Conservation (phyloP, 1,140 invertebrate genomes). For the Anoplophora glabripennis region DNA sequence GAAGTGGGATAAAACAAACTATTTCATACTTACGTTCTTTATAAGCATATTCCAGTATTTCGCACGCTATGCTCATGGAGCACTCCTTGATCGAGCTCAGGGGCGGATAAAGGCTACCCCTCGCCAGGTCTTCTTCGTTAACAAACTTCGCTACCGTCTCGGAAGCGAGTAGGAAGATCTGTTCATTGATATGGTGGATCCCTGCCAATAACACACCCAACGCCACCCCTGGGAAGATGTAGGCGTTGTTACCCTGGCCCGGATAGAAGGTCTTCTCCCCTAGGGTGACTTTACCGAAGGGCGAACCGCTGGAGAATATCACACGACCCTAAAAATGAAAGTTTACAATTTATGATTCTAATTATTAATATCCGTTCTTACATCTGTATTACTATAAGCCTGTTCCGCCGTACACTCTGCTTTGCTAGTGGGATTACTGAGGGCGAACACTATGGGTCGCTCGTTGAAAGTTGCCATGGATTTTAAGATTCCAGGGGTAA, state of each 20-base stretch:
- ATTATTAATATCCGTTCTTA: too few species aligned
- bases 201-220: constrained; percentile 84
- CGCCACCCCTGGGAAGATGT: constrained; percentile 93
- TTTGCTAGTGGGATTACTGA: constrained; percentile 94
- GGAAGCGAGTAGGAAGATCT: constrained; percentile 87
- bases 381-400: constrained; percentile 83
- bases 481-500: constrained; percentile 80
- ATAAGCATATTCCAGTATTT: constrained; percentile 86
- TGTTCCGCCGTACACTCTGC: constrained; percentile 95
- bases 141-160: constrained; percentile 83
- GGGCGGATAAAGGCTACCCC: constrained; percentile 92
- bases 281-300: constrained; percentile 78
- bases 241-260: constrained; percentile 95
- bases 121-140: constrained; percentile 72
- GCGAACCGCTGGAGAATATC: constrained; percentile 90
- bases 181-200: constrained; percentile 85
- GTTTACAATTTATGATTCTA: neutral
- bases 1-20: too few species aligned
- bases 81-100: constrained; percentile 84
- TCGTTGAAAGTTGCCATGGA: constrained; percentile 86
- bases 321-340: constrained; percentile 68
- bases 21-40: constrained; percentile 66
- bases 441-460: constrained; percentile 87
- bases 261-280: constrained; percentile 79
- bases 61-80: constrained; percentile 83